phyloP scores from a whole-genome alignment of 2,797 vertebrate species.

The Tadarida brasiliensis region DNA sequence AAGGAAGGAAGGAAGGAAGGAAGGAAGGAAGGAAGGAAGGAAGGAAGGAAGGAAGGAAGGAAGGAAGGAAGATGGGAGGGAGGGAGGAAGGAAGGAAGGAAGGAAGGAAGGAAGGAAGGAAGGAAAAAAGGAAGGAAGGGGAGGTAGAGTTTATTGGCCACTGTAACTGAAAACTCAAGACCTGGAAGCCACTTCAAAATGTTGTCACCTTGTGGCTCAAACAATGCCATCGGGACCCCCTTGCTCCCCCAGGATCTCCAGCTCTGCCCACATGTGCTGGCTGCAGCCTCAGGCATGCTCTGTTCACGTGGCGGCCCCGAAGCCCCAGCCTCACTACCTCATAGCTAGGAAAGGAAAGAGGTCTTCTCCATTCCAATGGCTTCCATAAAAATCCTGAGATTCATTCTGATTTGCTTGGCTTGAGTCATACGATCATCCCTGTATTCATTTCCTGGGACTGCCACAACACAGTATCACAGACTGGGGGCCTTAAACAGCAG shows the following conservation, averaged over 20 bases:
- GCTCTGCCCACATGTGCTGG: neutral
- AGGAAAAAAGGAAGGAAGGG: rapidly evolving
- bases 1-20: too few relatives aligned
- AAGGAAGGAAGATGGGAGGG: rapidly evolving
- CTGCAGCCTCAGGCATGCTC: neutral
- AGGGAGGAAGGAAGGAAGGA: too few relatives aligned
- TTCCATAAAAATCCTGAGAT: neutral
- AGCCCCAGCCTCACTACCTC: neutral
- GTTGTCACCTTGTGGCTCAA: neutral
- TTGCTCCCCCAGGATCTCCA: neutral
- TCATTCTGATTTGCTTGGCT: neutral
- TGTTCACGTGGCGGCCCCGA: neutral
- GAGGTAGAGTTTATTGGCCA: neutral
- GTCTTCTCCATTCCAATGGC: neutral
- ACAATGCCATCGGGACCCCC: neutral
- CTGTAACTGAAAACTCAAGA: neutral
- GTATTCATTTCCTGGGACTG: neutral
- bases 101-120: too few relatives aligned
- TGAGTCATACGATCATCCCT: neutral
- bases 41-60: too few relatives aligned
- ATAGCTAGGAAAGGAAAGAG: neutral
- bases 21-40: too few relatives aligned
- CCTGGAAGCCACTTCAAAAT: neutral
- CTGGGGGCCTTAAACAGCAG: neutral
- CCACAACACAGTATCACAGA: rapidly evolving